phyloP scores from a whole-genome alignment of 2,797 vertebrate species.

The Hemitrygon akajei region DNA sequence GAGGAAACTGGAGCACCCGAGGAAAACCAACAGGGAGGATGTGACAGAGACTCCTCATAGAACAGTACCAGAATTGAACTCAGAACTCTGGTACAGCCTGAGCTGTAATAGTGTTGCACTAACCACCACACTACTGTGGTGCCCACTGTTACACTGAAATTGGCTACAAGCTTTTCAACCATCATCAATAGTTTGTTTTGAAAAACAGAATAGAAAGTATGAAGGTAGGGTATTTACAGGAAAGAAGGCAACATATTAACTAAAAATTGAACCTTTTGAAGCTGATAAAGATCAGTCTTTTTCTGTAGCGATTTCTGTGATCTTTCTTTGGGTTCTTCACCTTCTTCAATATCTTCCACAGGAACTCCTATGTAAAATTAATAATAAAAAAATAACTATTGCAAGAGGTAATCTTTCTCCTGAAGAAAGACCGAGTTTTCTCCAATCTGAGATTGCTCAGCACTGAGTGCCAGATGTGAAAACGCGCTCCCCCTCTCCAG shows the following conservation, averaged over 20 bases:
- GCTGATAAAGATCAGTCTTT: slow-evolving; percentile 88
- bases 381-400: neutral
- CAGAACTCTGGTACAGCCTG: no score
- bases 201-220: neutral
- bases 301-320: slow-evolving; percentile 72
- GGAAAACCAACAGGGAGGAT: no score
- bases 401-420: neutral
- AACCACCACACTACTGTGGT: no score
- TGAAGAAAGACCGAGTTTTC: neutral
- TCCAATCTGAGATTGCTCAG: neutral
- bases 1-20: no score
- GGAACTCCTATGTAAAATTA: neutral
- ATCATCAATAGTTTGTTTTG: neutral
- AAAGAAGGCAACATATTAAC: neutral
- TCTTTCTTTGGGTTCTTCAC: slow-evolving; percentile 54
- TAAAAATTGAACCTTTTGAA: slow-evolving; percentile 75
- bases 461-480: neutral
- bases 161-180: neutral
- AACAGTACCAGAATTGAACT: no score
- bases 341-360: slow-evolving; percentile 42
- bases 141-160: no score
- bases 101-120: no score
- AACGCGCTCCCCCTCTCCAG: neutral
- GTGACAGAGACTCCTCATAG: no score
- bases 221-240: neutral